Conservation (phyloP, 1,140 invertebrate species). For the Bicyclus anynana region DNA sequence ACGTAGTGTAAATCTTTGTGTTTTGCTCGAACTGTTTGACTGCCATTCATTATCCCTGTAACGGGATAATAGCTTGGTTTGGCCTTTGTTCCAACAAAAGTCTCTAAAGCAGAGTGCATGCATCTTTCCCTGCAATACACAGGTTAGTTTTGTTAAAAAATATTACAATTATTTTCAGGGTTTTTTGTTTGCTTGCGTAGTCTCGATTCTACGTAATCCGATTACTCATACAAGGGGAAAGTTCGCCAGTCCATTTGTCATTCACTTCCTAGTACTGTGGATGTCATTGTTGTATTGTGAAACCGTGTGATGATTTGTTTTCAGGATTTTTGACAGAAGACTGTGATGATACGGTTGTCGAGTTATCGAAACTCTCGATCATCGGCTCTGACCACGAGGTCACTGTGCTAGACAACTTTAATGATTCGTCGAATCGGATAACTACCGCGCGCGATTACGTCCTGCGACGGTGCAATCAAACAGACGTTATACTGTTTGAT, state of each 20-base stretch:
- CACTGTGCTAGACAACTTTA: constrained; percentile 59
- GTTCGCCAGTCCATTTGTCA: constrained; percentile 36
- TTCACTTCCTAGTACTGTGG: constrained; percentile 52
- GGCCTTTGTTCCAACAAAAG: constrained; percentile 68
- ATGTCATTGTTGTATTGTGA: constrained; percentile 42
- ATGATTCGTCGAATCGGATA: constrained; percentile 51
- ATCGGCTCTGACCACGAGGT: constrained; percentile 58
- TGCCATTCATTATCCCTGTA: constrained; percentile 71
- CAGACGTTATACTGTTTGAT: constrained; percentile 78
- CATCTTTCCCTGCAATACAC: constrained; percentile 76
- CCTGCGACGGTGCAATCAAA: constrained; percentile 81
- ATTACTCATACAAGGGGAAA: constrained; percentile 65
- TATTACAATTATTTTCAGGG: neutral
- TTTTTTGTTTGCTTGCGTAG: constrained; percentile 18
- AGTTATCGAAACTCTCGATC: constrained; percentile 73
- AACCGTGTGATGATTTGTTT: constrained; percentile 38
- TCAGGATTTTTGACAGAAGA: constrained; percentile 73
- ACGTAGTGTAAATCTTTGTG: constrained; percentile 47
- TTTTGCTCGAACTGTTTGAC: constrained; percentile 54
- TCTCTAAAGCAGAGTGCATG: constrained; percentile 76
- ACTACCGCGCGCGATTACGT: constrained; percentile 77
- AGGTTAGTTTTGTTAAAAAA: constrained; percentile 46
- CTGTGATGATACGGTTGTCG: constrained; percentile 76
- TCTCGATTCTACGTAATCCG: constrained; percentile 45
- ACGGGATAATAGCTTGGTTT: constrained; percentile 76